A percentile compares a stretch with the other conserved stretches of the same genome.
Conservation (phyloP, 2,888 invertebrate genomes). For the Autographa pulchrina region DNA sequence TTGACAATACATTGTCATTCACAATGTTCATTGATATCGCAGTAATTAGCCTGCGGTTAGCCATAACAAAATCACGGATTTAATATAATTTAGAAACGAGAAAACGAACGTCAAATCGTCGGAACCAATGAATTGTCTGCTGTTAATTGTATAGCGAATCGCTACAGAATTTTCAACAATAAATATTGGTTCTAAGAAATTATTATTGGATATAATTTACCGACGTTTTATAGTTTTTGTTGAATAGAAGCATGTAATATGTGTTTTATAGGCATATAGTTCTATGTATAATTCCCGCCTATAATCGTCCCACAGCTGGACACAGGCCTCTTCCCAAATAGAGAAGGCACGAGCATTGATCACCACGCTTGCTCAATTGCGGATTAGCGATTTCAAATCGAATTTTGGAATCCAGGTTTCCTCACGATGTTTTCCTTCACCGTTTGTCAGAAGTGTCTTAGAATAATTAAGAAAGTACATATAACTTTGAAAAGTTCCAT, state of each 20-base stretch:
- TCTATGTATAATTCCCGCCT: neutral
- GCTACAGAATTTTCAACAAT: constrained; percentile 58
- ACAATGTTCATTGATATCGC: constrained; percentile 59
- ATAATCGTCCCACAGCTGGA: no score
- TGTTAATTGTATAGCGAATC: constrained; percentile 61
- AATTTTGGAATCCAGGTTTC: no score
- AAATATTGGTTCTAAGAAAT: constrained; percentile 68
- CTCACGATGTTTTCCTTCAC: no score
- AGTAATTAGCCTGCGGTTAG: constrained; percentile 57
- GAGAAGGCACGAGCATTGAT: no score
- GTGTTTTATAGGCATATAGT: neutral
- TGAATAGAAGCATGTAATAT: constrained; percentile 29
- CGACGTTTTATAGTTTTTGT: constrained; percentile 37
- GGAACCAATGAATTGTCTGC: constrained; percentile 68
- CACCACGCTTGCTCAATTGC: no score
- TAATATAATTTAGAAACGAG: constrained; percentile 40
- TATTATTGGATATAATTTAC: constrained; percentile 42
- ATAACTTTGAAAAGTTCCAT: no score
- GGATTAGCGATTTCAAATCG: no score
- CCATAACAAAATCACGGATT: constrained; percentile 43
- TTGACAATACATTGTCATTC: constrained; percentile 22
- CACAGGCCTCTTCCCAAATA: no score
- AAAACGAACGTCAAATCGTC: constrained; percentile 56
- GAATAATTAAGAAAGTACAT: no score
- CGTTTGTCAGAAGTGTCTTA: no score